These are phyloP conservation scores for Thryonomys swinderianus DNA, from an alignment of 2,113 vertebrate species.

Conservation along the genomic window DNA sequence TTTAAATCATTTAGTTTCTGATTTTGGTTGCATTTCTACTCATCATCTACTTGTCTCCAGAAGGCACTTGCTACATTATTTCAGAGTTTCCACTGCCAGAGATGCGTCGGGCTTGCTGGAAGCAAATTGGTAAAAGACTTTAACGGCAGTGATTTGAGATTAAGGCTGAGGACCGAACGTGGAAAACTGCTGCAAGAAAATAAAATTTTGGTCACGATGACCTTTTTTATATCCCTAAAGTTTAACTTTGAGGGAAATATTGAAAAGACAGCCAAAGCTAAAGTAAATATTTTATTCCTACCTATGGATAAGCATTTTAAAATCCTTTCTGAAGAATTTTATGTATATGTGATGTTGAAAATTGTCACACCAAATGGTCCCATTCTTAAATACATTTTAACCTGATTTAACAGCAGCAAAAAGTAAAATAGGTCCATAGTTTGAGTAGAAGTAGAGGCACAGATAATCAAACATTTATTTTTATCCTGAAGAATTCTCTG, in stretches of 20 bases:
- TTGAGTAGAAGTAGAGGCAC: neutral
- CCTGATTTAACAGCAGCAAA: neutral
- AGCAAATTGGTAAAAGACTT: neutral
- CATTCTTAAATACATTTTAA: neutral
- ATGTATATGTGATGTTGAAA: neutral
- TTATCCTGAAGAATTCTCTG: neutral
- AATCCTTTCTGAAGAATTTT: neutral
- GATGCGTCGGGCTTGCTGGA: neutral
- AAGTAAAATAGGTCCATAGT: neutral
- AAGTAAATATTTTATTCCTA: conserved; percentile 21
- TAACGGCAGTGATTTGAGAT: conserved; percentile 10
- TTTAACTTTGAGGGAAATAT: conserved; percentile 3
- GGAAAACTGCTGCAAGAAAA: conserved; percentile 22
- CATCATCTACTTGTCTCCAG: neutral
- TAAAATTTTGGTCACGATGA: conserved; percentile 27
- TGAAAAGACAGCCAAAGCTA: neutral
- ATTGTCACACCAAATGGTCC: neutral
- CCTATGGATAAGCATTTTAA: neutral
- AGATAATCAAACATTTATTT: neutral
- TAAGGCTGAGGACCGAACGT: neutral
- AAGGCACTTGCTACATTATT: neutral
- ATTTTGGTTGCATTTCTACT: neutral
- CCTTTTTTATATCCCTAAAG: conserved; percentile 26
- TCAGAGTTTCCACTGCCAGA: neutral
- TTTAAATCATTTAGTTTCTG: neutral